These are phyloP conservation scores for Condylostylus longicornis DNA, from an alignment of 1,140 invertebrate species.

Conservation along the genomic window DNA sequence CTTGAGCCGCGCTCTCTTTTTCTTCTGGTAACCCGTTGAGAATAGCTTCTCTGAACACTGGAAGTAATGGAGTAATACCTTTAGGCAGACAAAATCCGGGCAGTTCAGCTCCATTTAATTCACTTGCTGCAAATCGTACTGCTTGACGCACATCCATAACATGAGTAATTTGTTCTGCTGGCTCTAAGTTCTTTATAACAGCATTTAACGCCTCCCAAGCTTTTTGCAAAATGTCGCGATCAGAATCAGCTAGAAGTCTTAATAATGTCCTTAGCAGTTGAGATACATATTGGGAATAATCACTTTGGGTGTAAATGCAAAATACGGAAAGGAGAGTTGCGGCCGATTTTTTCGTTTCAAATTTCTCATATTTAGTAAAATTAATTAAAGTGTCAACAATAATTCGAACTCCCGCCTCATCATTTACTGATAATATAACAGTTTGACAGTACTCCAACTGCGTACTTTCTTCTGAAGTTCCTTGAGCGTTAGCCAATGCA, in stretches of 20 bases:
- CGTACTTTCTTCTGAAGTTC: slow-evolving; percentile 50
- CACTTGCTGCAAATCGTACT: slow-evolving; percentile 73
- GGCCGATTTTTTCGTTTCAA: slow-evolving; percentile 55
- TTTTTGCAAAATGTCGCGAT: slow-evolving; percentile 67
- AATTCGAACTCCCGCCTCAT: slow-evolving; percentile 72
- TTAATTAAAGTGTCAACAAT: slow-evolving; percentile 86
- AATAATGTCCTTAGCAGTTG: slow-evolving; percentile 79
- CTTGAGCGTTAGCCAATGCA: slow-evolving; percentile 55
- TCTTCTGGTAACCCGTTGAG: slow-evolving; percentile 85
- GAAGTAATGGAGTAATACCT: slow-evolving; percentile 84
- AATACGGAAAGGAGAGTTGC: slow-evolving; percentile 78
- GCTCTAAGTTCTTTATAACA: slow-evolving; percentile 74
- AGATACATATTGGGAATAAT: slow-evolving; percentile 73
- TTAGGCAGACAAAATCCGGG: slow-evolving; percentile 94
- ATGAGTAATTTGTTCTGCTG: slow-evolving; percentile 64
- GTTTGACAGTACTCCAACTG: slow-evolving; percentile 87
- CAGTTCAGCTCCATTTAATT: slow-evolving; percentile 65
- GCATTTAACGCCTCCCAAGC: slow-evolving; percentile 82
- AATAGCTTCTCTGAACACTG: slow-evolving; percentile 90
- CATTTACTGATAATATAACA: slow-evolving; percentile 77
- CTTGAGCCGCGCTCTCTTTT: slow-evolving; percentile 89
- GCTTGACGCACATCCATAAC: slow-evolving; percentile 83
- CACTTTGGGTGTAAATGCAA: slow-evolving; percentile 72
- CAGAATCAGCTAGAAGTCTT: slow-evolving; percentile 64
- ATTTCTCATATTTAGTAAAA: slow-evolving; percentile 48